Conservation (phyloP, 2,113 vertebrate genomes). For the Siniperca chuatsi region DNA sequence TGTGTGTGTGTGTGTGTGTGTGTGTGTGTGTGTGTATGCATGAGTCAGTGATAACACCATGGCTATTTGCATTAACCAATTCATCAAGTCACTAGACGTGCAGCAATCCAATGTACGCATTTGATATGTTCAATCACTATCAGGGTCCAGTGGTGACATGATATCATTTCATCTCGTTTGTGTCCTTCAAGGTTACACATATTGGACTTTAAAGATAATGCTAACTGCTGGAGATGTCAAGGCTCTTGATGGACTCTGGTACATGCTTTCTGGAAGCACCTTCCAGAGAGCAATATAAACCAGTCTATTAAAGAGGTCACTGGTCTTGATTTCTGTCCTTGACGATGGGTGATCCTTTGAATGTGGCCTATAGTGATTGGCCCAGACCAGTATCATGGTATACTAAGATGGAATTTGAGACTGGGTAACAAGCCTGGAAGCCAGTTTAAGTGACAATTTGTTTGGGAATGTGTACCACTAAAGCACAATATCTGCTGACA, state of each 20-base stretch:
- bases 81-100: constrained; percentile 42
- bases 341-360: constrained; percentile 13
- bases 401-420: not conserved
- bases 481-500: not conserved
- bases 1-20: constrained; percentile 24
- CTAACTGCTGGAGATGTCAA: constrained; percentile 58
- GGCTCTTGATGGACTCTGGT: constrained; percentile 45
- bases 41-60: constrained; percentile 50
- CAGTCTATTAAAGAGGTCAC: constrained; percentile 48
- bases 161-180: constrained; percentile 42
- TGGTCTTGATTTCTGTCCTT: constrained; percentile 45
- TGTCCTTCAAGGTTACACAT: constrained; percentile 64
- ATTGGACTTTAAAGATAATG: constrained; percentile 67
- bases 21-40: constrained; percentile 4
- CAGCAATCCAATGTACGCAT: constrained; percentile 33
- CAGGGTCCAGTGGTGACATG: constrained; percentile 22
- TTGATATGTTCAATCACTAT: constrained; percentile 53
- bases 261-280: constrained; percentile 19
- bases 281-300: constrained; percentile 42
- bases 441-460: not conserved
- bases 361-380: constrained; percentile 9
- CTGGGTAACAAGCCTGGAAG: not conserved
- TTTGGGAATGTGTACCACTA: not conserved
- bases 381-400: constrained; percentile 2
- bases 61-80: constrained; percentile 57